Base-by-base conservation (phyloP, 2,797 vertebrate genomes). In the Adrianichthys oophorus region DNA sequence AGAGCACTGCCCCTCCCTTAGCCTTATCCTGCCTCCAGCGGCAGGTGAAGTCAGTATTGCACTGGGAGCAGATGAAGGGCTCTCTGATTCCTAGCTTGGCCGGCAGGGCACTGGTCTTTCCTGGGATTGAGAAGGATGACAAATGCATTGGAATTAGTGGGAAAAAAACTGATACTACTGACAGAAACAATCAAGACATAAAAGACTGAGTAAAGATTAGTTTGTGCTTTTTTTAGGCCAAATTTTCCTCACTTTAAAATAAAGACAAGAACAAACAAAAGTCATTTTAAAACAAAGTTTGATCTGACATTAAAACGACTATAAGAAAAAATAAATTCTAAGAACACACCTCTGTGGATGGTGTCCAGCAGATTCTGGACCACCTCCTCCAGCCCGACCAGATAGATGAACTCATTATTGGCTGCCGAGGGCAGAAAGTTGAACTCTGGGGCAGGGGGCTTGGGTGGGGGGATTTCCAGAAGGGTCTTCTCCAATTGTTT, bases 401-500 rank as follows among this genome's bases (percentile, higher is more conserved):
- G 87, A 88, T 97, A 98, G 80, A 98, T 98, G 68, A 99, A 99
- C 87, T 99, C 96, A 2, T 97, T 98, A 65, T 98, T 99, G 65
- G 96, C 97, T 0, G 97, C 95, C 0, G 97, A 98, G 1, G 97
- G 97, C 80, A 98, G 85, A 85, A 99, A 98, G 80, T 93, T 96
- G 82, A 99, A 94, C 80, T 96, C 95, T 0, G 95, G 95, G 0
- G 95, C 92, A 0, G 94, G 93, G 0, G 96, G 95, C 26, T 97
- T 97, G n/a, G 97, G 96, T 0, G 96, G 94, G 1, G 97, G 96
- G 19, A 99, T 98, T 87, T 98, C 96, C 71, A 98, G 74, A 44
- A 99, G 91, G 0, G 95, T 96, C 78, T 99, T 99, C 86, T 99
- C 97, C 85, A 99, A 90, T 82, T 99, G 97, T 71, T 98, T 99